Conservation (phyloP, 2,888 invertebrate genomes). For the Cephus nigrinus region DNA sequence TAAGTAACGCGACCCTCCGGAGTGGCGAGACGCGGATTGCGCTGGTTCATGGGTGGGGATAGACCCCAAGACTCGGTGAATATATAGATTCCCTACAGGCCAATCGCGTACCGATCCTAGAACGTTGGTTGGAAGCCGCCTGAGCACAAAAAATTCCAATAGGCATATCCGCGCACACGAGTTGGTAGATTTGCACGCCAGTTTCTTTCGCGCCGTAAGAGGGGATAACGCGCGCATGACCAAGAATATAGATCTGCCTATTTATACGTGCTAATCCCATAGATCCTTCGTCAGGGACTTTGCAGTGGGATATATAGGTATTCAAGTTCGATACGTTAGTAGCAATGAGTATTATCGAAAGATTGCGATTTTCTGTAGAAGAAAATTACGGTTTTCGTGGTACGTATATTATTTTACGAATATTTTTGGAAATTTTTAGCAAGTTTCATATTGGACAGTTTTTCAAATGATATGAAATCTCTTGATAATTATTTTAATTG, state of each 20-base stretch:
- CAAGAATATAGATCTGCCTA: conserved; percentile 37
- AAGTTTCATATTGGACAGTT: background rate
- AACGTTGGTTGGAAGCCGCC: background rate
- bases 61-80: background rate
- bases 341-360: background rate
- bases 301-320: background rate
- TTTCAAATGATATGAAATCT: background rate
- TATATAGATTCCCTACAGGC: background rate
- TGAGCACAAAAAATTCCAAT: background rate
- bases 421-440: background rate
- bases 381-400: background rate
- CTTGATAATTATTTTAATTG: background rate
- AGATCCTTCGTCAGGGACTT: background rate
- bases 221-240: conserved; percentile 31
- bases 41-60: background rate
- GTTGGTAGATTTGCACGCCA: background rate
- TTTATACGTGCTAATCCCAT: background rate
- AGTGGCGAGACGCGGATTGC: background rate
- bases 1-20: background rate
- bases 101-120: background rate
- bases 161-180: background rate
- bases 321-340: background rate
- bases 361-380: background rate
- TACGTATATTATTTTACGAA: background rate
- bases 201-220: conserved; percentile 11